These are phyloP conservation scores for Leptinotarsa peninsularis DNA, from an alignment of 2,888 invertebrate genomes.

Conservation along the genomic window DNA sequence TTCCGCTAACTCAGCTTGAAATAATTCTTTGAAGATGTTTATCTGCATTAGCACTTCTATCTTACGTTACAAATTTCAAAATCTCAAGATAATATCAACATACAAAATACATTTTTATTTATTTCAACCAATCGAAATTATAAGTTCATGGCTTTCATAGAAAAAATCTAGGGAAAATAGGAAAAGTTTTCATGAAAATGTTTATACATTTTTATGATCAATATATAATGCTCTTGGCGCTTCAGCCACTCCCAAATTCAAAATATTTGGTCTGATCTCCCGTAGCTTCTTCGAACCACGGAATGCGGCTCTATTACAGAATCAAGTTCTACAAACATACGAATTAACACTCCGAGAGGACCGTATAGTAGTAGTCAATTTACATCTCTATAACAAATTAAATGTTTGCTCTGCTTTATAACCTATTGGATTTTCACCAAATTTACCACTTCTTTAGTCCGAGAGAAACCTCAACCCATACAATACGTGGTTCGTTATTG, in stretches of 20 bases:
- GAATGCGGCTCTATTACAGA: conserved; percentile 67
- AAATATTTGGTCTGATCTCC: conserved; percentile 38
- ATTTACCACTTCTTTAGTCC: conserved; percentile 43
- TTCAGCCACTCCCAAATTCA: conserved; percentile 38
- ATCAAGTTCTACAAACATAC: conserved; percentile 67
- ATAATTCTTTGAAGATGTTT: too few species aligned
- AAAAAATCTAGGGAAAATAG: neutral
- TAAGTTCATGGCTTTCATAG: too few species aligned
- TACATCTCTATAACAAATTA: conserved; percentile 65
- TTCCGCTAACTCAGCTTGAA: too few species aligned
- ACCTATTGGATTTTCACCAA: conserved; percentile 55
- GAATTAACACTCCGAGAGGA: conserved; percentile 64
- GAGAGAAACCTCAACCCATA: conserved; percentile 30
- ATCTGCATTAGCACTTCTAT: too few species aligned
- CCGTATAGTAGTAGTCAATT: conserved; percentile 59
- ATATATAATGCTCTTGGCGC: conserved; percentile 3
- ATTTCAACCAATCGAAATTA: too few species aligned
- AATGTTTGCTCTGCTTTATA: conserved; percentile 62
- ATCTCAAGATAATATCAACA: too few species aligned
- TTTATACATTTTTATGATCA: neutral
- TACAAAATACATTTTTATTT: neutral
- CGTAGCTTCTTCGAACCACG: conserved; percentile 43
- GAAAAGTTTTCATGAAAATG: neutral
- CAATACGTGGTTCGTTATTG: neutral
- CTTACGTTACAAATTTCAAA: too few species aligned